phyloP scores from a whole-genome alignment of 2,113 vertebrate species.

The Engraulis encrasicolus region DNA sequence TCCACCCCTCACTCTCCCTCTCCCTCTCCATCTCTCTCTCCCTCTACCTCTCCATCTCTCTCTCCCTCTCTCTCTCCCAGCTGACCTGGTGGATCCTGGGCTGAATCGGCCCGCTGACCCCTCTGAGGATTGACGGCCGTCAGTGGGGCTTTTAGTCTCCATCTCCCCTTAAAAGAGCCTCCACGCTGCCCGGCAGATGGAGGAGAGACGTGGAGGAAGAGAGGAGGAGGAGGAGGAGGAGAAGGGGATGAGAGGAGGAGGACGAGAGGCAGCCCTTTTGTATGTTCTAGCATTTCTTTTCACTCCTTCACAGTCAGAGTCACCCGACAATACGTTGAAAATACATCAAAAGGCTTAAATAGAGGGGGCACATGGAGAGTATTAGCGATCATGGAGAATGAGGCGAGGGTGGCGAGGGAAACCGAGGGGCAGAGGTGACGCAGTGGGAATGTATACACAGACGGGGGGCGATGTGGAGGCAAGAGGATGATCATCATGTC shows the following conservation, averaged over 20 bases:
- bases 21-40: too few species aligned
- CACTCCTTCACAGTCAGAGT: slow-evolving; percentile 40
- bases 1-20: too few species aligned
- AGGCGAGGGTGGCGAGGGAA: not conserved
- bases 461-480: not conserved
- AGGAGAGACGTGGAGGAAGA: too few species aligned
- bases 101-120: slow-evolving; percentile 59
- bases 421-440: not conserved
- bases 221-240: too few species aligned
- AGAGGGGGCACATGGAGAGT: not conserved
- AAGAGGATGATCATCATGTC: not conserved
- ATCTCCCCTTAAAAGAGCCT: slow-evolving; percentile 45
- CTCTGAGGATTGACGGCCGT: slow-evolving; percentile 29
- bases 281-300: slow-evolving; percentile 42
- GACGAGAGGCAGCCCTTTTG: too few species aligned
- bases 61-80: too few species aligned
- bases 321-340: slow-evolving; percentile 39
- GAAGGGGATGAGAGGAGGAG: too few species aligned
- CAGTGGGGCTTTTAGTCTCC: slow-evolving; percentile 53
- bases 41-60: too few species aligned
- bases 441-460: not conserved
- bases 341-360: not conserved
- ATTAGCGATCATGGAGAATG: not conserved
- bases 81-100: slow-evolving; percentile 68
- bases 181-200: slow-evolving; percentile 15